Conservation (phyloP, 2,113 vertebrate genomes). For the Lasiurus cinereus region DNA sequence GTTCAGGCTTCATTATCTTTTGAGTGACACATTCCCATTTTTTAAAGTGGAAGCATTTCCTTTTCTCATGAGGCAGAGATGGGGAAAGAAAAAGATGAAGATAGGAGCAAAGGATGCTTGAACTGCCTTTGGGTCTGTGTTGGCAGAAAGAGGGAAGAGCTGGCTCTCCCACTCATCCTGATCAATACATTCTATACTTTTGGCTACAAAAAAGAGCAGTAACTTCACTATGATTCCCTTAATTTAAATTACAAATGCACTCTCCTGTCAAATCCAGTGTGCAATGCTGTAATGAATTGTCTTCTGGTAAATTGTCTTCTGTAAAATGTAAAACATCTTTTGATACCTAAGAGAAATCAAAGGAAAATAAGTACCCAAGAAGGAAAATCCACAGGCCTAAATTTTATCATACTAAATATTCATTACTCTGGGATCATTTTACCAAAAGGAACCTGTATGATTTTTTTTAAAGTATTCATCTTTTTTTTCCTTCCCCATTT, state of each 20-base stretch:
- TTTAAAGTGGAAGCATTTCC: background rate
- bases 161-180: background rate
- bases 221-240: background rate
- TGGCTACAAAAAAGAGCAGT: background rate
- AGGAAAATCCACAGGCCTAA: background rate
- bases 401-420: background rate
- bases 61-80: background rate
- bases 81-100: constrained; percentile 44
- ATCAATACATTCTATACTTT: background rate
- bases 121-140: background rate
- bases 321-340: background rate
- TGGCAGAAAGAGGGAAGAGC: background rate
- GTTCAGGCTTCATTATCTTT: background rate
- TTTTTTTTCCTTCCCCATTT: background rate
- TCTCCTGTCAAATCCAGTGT: background rate
- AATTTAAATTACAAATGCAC: background rate
- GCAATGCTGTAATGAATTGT: background rate
- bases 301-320: too few species aligned
- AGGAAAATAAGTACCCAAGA: background rate
- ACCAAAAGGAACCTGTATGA: background rate
- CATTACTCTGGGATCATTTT: background rate
- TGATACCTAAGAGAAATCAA: constrained; percentile 21
- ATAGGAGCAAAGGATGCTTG: background rate
- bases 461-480: background rate
- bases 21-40: background rate